These are phyloP conservation scores for Drosophila yooni DNA, from an alignment of 2,888 invertebrate genomes.

Conservation along the genomic window DNA sequence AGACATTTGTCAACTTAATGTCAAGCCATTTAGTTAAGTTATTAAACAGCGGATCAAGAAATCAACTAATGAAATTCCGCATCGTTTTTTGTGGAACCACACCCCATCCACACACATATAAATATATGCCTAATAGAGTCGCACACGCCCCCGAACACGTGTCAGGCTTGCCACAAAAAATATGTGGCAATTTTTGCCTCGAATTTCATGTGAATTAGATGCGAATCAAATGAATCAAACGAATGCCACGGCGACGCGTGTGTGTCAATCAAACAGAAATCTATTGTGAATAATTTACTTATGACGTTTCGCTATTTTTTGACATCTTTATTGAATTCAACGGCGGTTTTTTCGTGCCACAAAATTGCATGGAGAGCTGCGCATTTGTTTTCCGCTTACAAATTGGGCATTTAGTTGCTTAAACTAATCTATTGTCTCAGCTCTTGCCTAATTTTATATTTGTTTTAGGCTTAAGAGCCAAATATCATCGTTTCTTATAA, in stretches of 20 bases:
- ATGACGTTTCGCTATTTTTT: constrained; percentile 57
- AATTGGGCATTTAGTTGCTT: not conserved
- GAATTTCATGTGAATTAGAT: constrained; percentile 61
- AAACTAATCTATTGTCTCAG: not conserved
- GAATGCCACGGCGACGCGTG: constrained; percentile 70
- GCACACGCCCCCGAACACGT: constrained; percentile 59
- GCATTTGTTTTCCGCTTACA: not conserved
- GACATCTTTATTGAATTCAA: constrained; percentile 63
- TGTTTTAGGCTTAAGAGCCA: not conserved
- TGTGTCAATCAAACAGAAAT: constrained; percentile 71
- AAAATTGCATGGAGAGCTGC: not conserved
- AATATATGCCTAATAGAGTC: constrained; percentile 48
- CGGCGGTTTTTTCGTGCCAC: constrained; percentile 5
- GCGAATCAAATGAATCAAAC: constrained; percentile 59
- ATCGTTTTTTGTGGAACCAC: not conserved
- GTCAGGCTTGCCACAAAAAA: constrained; percentile 40
- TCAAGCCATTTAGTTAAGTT: constrained; percentile 69
- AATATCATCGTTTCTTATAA: not conserved
- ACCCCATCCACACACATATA: not conserved
- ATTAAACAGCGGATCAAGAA: constrained; percentile 53
- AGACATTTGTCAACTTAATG: constrained; percentile 76
- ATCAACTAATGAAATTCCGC: constrained; percentile 42
- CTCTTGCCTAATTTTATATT: too few relatives aligned
- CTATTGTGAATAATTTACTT: constrained; percentile 78
- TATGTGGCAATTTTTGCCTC: constrained; percentile 48